These are phyloP conservation scores for Cryptophagus acutangulus DNA, from an alignment of 2,888 invertebrate genomes.

Conservation along the genomic window DNA sequence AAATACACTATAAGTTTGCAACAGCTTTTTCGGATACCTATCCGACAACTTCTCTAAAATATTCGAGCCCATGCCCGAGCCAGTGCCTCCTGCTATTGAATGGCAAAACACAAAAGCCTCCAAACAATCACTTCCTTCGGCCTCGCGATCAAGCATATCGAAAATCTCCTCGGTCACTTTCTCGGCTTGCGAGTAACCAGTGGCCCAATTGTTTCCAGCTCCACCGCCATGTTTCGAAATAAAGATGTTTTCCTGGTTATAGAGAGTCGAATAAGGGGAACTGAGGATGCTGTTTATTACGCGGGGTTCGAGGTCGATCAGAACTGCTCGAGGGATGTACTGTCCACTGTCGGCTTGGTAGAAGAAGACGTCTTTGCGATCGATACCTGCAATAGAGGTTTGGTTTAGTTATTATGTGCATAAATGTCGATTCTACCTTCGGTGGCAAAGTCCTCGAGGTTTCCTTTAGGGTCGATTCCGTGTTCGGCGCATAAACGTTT, in stretches of 20 bases:
- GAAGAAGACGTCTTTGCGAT: constrained; percentile 97
- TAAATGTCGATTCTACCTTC: constrained; percentile 58
- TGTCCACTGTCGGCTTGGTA: constrained; percentile 99
- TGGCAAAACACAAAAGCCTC: constrained; percentile 98
- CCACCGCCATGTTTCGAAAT: constrained; percentile 96
- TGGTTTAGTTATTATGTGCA: constrained; percentile 1
- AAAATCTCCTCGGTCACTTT: constrained; percentile 92
- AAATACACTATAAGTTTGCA: constrained; percentile 98
- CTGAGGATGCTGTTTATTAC: constrained; percentile 96
- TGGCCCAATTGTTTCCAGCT: constrained; percentile 99
- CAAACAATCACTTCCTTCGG: constrained; percentile 96
- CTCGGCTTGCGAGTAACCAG: constrained; percentile 91
- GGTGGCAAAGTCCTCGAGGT: constrained; percentile 86
- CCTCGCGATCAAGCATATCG: constrained; percentile 97
- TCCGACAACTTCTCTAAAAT: constrained; percentile 84
- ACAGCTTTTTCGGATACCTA: constrained; percentile 94
- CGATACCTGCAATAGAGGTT: constrained; percentile 58
- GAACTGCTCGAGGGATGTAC: constrained; percentile 93
- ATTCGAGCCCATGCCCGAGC: constrained; percentile 98
- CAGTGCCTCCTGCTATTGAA: constrained; percentile 98
- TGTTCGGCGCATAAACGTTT: constrained; percentile 96
- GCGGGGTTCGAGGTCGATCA: constrained; percentile 94
- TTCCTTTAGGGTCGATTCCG: constrained; percentile 94
- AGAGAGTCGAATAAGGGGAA: constrained; percentile 81
- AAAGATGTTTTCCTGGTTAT: constrained; percentile 97